phyloP scores from a whole-genome alignment of 1,140 invertebrate genomes.

The Anagrus nilaparvatae region DNA sequence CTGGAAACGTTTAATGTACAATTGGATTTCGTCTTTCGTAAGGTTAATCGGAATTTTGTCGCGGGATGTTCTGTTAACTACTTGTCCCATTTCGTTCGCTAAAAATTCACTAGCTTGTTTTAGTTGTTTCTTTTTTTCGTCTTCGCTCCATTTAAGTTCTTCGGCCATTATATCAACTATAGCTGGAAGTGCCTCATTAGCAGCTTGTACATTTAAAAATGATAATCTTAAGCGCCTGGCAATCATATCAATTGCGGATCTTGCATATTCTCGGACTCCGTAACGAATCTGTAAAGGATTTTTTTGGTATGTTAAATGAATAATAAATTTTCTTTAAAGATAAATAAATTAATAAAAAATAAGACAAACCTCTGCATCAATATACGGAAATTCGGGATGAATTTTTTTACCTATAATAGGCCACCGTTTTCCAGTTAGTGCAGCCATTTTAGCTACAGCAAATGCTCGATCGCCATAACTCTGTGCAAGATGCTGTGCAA shows the following conservation, averaged over 20 bases:
- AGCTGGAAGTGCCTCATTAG: slow-evolving; percentile 84
- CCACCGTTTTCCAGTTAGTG: slow-evolving; percentile 93
- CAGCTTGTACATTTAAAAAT: slow-evolving; percentile 94
- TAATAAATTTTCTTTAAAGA: not conserved
- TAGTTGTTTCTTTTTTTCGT: slow-evolving; percentile 70
- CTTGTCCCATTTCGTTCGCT: slow-evolving; percentile 92
- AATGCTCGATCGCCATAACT: slow-evolving; percentile 98
- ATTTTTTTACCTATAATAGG: slow-evolving; percentile 91
- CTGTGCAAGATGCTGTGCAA: slow-evolving; percentile 90
- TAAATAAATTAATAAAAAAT: slow-evolving; percentile 7
- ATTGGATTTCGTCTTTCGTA: slow-evolving; percentile 87
- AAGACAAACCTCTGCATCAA: slow-evolving; percentile 85
- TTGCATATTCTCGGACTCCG: slow-evolving; percentile 91
- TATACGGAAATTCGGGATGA: slow-evolving; percentile 97
- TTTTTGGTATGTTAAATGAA: not conserved
- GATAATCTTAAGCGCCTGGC: slow-evolving; percentile 84
- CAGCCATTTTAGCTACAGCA: slow-evolving; percentile 91
- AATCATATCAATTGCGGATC: slow-evolving; percentile 93
- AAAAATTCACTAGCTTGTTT: slow-evolving; percentile 76
- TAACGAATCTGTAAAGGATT: slow-evolving; percentile 59
- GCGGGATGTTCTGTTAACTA: slow-evolving; percentile 78
- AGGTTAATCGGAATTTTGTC: slow-evolving; percentile 89
- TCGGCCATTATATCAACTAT: slow-evolving; percentile 95
- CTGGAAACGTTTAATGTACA: slow-evolving; percentile 91
- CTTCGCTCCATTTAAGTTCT: slow-evolving; percentile 86